Conservation (phyloP, 2,797 vertebrate genomes). For the Sebastes ruberrimus region DNA sequence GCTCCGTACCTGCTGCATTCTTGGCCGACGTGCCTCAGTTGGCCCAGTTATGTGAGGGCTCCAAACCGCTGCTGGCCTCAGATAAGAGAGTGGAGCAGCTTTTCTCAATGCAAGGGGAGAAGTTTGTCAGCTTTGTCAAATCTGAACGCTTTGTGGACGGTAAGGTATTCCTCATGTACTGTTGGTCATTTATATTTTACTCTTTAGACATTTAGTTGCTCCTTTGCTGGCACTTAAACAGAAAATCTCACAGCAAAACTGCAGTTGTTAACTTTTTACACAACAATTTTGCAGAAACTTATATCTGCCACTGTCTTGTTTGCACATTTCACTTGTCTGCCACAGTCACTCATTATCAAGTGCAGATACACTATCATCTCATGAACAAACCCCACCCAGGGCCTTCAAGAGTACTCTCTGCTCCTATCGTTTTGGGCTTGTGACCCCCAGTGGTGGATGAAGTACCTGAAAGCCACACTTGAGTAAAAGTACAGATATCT, state of each 20-base stretch:
- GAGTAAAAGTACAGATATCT: no score
- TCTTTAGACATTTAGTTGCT: background rate
- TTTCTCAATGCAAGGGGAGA: conserved; percentile 82
- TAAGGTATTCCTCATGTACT: conserved; percentile 65
- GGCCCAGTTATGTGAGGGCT: conserved; percentile 82
- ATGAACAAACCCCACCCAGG: background rate
- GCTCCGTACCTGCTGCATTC: conserved; percentile 86
- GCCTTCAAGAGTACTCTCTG: background rate
- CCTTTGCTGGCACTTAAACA: background rate
- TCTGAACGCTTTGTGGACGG: conserved; percentile 86
- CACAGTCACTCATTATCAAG: conserved; percentile 22
- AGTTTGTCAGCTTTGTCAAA: conserved; percentile 90
- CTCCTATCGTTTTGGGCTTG: background rate
- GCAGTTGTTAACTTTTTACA: background rate
- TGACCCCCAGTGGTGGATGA: no score
- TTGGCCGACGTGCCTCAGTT: conserved; percentile 79
- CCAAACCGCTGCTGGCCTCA: conserved; percentile 62
- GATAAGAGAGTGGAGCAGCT: conserved; percentile 74
- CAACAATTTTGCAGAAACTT: background rate
- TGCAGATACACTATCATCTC: conserved; percentile 4
- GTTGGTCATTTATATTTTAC: background rate
- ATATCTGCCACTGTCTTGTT: background rate
- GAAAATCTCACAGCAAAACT: background rate
- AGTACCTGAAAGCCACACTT: no score
- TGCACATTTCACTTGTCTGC: background rate